A percentile compares a stretch with the other conserved stretches of the same genome.
Evolutionary conservation across 1,140 invertebrate genomes (phyloP).

Genomic region (Tribolium castaneum): DNA sequence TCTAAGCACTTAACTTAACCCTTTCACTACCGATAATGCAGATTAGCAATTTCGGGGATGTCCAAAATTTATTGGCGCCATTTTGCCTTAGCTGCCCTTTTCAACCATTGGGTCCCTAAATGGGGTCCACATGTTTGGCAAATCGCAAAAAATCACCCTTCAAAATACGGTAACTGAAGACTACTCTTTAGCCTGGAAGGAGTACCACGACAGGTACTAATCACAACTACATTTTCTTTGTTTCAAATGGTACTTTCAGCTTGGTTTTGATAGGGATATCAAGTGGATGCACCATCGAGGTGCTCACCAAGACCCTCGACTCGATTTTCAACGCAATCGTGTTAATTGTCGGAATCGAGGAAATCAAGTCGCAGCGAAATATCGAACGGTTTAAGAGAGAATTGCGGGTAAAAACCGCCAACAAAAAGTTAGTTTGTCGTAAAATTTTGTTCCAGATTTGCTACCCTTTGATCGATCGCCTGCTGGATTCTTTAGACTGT

Average conservation of each 20-base stretch:
- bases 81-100: conserved; percentile 76
- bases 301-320: conserved; percentile 74
- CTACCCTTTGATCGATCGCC: conserved; percentile 77
- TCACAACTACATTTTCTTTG: not conserved
- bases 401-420: conserved; percentile 69
- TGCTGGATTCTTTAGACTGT: conserved; percentile 78
- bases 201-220: conserved; percentile 67
- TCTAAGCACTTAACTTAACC: too few relatives aligned
- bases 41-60: not conserved
- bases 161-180: conserved; percentile 75
- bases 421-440: not conserved
- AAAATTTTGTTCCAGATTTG: conserved; percentile 66
- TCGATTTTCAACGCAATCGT: conserved; percentile 81
- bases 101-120: conserved; percentile 83
- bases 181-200: conserved; percentile 80
- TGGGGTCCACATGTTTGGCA: conserved; percentile 86
- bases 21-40: conserved; percentile 10
- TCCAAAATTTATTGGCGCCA: conserved; percentile 33
- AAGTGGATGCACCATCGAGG: conserved; percentile 71
- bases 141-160: conserved; percentile 75
- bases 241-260: conserved; percentile 61
- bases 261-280: conserved; percentile 75
- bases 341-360: conserved; percentile 81
- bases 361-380: conserved; percentile 79
- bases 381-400: conserved; percentile 84